Evolutionary conservation across 2,113 vertebrate genomes (phyloP), one percentile per base, ranked within the genome.

Genomic region (Anthoscopus minutus): DNA sequence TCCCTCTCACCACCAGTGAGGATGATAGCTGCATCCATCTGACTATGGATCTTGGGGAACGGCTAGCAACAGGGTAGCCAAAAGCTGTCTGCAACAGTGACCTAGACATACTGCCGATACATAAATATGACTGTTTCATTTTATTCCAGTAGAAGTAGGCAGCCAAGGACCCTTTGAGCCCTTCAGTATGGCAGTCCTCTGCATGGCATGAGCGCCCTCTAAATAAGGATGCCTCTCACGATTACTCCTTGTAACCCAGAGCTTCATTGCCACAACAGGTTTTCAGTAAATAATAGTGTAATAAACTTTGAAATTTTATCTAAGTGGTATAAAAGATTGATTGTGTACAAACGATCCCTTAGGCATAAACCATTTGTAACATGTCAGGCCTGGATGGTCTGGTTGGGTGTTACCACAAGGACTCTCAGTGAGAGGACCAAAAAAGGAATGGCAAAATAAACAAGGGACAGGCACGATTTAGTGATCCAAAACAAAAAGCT

Each of bases 261-360:
- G 12, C 11, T 18, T 44, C 0, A 0, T 37, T 51, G 53, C 33
- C 11, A 8, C 47, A 37, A 18, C 2, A 42, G 11, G 13, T 58
- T 44, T 37, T 60, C 45, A 27, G 18, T 11, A 50, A 66, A 20
- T 35, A 31, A 42, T 11, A 31, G 4, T 6, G 14, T 42, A 25
- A 40, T 60, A 37, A 77, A 44, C 16, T 7, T 21, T 51, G 27
- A 44, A 27, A 37, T 67, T 50, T 37, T 25, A 18, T 21, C 37
- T 51, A 44, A 27, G 27, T 44, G 3, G 18, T 50, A 22, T 7
- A 37, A 76, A 48, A 35, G 31, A 37, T 12, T 31, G 6, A 35
- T 37, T 44, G 13, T 42, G 24, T 11, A 57, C 24, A 35, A 30
- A 25, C 3, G 50, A 35, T 13, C 20, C 31, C 58, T 42, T 31